Evolutionary conservation across 2,113 vertebrate genomes (phyloP).

Genomic region (Siniperca chuatsi): DNA sequence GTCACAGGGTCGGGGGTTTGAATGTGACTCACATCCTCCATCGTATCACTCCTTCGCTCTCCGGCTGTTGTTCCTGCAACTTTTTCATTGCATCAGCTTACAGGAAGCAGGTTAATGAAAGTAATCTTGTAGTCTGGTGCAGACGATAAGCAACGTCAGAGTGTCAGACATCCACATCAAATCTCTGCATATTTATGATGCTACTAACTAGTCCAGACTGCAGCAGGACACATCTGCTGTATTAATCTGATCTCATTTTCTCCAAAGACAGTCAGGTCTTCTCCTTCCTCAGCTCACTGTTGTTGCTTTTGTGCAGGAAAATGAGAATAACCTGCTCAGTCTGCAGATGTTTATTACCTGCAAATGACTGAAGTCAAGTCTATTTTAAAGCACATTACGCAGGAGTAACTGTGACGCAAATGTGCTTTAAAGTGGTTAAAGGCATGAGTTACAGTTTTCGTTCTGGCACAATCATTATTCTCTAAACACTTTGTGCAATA

Average conservation of each 20-base stretch:
- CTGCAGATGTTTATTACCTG: not conserved
- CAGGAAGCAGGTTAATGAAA: constrained; percentile 22
- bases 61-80: constrained; percentile 8
- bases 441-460: not conserved
- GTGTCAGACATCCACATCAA: not conserved
- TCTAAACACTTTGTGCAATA: not conserved
- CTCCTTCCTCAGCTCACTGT: not conserved
- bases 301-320: not conserved
- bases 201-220: not conserved
- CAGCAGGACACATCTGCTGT: constrained; percentile 14
- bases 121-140: not conserved
- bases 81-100: constrained; percentile 11
- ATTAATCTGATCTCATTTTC: constrained; percentile 1
- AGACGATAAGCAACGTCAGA: not conserved
- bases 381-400: not conserved
- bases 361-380: not conserved
- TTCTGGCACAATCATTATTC: not conserved
- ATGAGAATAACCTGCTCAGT: not conserved
- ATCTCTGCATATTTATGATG: not conserved
- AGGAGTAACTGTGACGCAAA: not conserved
- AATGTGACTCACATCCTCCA: constrained; percentile 69
- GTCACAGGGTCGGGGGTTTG: constrained; percentile 31
- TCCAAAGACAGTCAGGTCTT: not conserved
- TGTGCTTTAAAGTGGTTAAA: not conserved
- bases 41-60: constrained; percentile 15